These are phyloP conservation scores for Diachrysia chrysitis DNA, from an alignment of 2,888 invertebrate genomes.

Conservation along the genomic window DNA sequence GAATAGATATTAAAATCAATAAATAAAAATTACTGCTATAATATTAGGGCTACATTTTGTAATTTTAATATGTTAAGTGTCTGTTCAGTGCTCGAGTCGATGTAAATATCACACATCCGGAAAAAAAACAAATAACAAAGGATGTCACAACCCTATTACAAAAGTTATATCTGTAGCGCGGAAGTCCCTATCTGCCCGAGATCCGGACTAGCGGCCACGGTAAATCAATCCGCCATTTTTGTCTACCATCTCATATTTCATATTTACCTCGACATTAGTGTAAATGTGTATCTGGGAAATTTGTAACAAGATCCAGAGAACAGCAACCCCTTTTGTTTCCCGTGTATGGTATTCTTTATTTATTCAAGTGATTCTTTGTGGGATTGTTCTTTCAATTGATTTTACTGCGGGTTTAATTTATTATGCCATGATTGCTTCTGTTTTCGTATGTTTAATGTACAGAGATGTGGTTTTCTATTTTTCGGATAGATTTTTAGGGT, in stretches of 20 bases:
- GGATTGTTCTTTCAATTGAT: conserved; percentile 58
- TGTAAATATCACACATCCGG: too few relatives aligned
- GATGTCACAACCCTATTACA: conserved; percentile 44
- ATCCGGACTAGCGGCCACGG: conserved; percentile 70
- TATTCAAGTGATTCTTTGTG: conserved; percentile 61
- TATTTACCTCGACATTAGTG: conserved; percentile 77
- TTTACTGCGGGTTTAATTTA: conserved; percentile 45
- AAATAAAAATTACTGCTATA: too few relatives aligned
- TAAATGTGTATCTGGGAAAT: conserved; percentile 69
- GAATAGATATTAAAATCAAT: too few relatives aligned
- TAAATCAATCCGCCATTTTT: conserved; percentile 79
- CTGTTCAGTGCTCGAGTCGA: too few relatives aligned
- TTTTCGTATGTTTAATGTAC: conserved; percentile 1
- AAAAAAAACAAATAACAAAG: conserved; percentile 10
- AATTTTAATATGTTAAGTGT: too few relatives aligned
- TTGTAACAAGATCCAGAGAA: conserved; percentile 65
- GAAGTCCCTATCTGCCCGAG: conserved; percentile 64
- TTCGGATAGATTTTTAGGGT: background rate
- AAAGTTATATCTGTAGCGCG: conserved; percentile 53
- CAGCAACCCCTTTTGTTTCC: conserved; percentile 54
- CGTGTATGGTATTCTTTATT: conserved; percentile 58
- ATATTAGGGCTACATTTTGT: too few relatives aligned
- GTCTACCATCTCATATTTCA: conserved; percentile 71
- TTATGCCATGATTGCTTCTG: conserved; percentile 11
- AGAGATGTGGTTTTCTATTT: background rate